Evolutionary conservation across 2,113 vertebrate species (phyloP).

Genomic region (Oenanthe melanoleuca): DNA sequence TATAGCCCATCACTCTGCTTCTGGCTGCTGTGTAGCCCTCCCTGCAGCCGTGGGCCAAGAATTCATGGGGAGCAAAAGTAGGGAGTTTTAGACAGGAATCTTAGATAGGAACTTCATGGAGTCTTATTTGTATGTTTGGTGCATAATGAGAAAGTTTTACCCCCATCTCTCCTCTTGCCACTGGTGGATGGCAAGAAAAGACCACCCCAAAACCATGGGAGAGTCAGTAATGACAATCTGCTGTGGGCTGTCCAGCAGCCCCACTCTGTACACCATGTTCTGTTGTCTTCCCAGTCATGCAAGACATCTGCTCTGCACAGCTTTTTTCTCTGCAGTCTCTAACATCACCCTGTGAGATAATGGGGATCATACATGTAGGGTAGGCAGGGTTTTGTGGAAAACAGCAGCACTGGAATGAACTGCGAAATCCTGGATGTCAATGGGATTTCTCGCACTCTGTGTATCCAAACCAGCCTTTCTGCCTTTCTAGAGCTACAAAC

Average conservation of each 20-base stretch:
- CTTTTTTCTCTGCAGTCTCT: neutral
- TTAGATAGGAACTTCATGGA: neutral
- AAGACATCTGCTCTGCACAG: neutral
- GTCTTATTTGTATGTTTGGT: neutral
- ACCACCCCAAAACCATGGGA: neutral
- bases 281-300: neutral
- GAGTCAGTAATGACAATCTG: neutral
- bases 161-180: neutral
- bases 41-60: neutral
- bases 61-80: neutral
- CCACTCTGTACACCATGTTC: neutral
- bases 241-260: neutral
- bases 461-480: neutral
- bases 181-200: neutral
- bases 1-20: neutral
- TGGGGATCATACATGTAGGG: neutral
- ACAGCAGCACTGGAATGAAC: neutral
- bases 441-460: neutral
- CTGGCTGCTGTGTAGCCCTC: no score
- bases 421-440: neutral
- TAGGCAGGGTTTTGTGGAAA: neutral
- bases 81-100: neutral
- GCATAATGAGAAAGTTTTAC: neutral
- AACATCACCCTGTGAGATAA: fast-evolving
- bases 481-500: neutral